phyloP scores from a whole-genome alignment of 2,113 vertebrate genomes.

The Acanthisitta chloris region DNA sequence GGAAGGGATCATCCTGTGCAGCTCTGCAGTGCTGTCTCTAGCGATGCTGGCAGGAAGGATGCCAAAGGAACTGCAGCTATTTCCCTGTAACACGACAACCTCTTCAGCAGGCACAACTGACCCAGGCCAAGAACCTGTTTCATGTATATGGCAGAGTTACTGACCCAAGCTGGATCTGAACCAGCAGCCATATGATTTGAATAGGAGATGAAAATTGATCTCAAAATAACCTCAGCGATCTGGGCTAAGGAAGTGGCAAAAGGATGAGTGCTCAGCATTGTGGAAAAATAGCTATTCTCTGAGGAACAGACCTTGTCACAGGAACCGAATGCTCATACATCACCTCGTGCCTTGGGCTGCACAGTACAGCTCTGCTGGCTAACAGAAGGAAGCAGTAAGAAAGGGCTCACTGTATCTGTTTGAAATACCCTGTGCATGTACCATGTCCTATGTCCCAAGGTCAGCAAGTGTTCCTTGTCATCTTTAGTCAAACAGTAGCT shows the following conservation, averaged over 20 bases:
- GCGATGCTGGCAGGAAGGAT: not conserved
- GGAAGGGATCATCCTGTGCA: not conserved
- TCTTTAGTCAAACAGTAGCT: not conserved
- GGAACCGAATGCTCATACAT: not conserved
- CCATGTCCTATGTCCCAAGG: not conserved
- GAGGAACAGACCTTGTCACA: not conserved
- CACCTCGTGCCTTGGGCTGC: not conserved
- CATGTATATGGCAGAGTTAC: constrained; percentile 14
- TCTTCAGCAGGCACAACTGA: not conserved
- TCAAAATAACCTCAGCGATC: constrained; percentile 19
- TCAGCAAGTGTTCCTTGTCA: not conserved
- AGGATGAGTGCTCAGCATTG: not conserved
- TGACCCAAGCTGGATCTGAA: constrained; percentile 19
- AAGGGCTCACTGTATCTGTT: not conserved
- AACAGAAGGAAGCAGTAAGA: not conserved
- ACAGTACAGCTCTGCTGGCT: not conserved
- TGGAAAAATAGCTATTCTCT: constrained; percentile 25
- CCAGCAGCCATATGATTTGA: constrained; percentile 33
- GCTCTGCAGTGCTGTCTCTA: not conserved
- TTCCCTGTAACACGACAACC: not conserved
- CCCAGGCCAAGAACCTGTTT: not conserved
- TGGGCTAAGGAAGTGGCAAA: not conserved
- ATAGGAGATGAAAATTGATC: constrained; percentile 27
- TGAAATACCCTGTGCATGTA: not conserved
- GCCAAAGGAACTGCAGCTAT: not conserved